Percentiles rank a stretch among this genome's conserved stretches.
Conservation (phyloP, 2,888 invertebrate species). For the Lasiommata megera region DNA sequence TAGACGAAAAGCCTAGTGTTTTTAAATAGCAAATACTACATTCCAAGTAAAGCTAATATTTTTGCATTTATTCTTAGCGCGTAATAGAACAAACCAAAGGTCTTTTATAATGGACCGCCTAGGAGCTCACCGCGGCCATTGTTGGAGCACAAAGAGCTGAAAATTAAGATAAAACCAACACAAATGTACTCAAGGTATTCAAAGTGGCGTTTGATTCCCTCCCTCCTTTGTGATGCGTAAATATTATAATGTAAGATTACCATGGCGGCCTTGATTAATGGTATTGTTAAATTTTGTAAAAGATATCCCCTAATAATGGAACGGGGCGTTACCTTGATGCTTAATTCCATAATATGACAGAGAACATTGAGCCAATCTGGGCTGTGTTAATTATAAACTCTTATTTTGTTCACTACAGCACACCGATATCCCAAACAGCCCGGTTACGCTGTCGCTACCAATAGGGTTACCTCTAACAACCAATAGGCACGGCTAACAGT, state of each 20-base stretch:
- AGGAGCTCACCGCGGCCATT: constrained; percentile 34
- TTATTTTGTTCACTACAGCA: too few relatives aligned
- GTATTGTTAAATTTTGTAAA: neutral
- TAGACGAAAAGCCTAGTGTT: too few relatives aligned
- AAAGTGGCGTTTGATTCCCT: constrained; percentile 27
- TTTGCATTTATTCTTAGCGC: neutral
- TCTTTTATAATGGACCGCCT: constrained; percentile 35
- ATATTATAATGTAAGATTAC: constrained; percentile 1
- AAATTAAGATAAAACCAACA: constrained; percentile 42
- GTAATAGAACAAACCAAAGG: constrained; percentile 31
- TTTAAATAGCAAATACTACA: neutral
- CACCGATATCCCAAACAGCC: too few relatives aligned
- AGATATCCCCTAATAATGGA: too few relatives aligned
- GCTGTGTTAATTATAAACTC: too few relatives aligned
- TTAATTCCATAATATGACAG: too few relatives aligned
- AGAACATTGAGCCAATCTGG: too few relatives aligned
- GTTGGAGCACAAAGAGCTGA: constrained; percentile 40
- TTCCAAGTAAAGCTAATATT: neutral
- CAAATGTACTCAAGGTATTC: constrained; percentile 36
- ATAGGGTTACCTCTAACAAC: too few relatives aligned
- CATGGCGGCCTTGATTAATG: neutral
- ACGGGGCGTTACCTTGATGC: too few relatives aligned
- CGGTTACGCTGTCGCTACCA: too few relatives aligned
- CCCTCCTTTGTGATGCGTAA: constrained; percentile 6
- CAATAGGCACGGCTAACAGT: too few relatives aligned